Base-by-base conservation (phyloP, 2,888 invertebrate genomes). In the Torymus texanus region DNA sequence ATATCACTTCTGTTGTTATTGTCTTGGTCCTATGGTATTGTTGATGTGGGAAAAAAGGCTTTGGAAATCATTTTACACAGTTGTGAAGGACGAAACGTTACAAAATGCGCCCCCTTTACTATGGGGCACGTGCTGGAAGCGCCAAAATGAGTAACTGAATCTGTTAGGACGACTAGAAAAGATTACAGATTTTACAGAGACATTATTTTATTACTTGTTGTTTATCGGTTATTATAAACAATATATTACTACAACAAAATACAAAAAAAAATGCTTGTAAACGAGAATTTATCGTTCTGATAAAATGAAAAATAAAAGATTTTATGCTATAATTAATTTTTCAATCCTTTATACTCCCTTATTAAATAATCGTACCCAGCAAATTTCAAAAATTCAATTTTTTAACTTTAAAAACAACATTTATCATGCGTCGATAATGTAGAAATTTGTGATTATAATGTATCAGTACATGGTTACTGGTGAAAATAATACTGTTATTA, bases 171-270 rank as follows among this genome's bases (percentile, higher is more conserved):
- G 73, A 72, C 73, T 77, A 76, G 73, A 80, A 50, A 41, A 77
- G 68, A 76, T 72, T 80, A 58, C 76, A 77, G 80, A 80, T 80
- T 77, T 81, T 78, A 78, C 75, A 75, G 75, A 81, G 78, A 66
- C 66, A 78, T 81, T 81, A 81, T 81, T 81, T 81, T 81, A 81
- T 75, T 81, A 81, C 75, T 75, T 75, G 81, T 81, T 81, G 72
- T 81, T 81, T 81, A 81, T 81, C 78, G 53, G 24, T 81, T 81
- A 75, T 72, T 67, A 80, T 41, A 41, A 41, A 77, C 65, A 70
- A 80, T 78, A 41, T 41, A 80, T 75, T 71, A 71, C 62, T 56
- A 68, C 63, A 29, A 70, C 65, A 74, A 80, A 65, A 59, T 70
- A 68, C 24, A 59, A 68, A 79, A 74, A 68, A 21, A 74, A 75